Evolutionary conservation across 2,888 invertebrate genomes (phyloP), one percentile per base, ranked within the genome.

Genomic region (Phlogophora meticulosa): DNA sequence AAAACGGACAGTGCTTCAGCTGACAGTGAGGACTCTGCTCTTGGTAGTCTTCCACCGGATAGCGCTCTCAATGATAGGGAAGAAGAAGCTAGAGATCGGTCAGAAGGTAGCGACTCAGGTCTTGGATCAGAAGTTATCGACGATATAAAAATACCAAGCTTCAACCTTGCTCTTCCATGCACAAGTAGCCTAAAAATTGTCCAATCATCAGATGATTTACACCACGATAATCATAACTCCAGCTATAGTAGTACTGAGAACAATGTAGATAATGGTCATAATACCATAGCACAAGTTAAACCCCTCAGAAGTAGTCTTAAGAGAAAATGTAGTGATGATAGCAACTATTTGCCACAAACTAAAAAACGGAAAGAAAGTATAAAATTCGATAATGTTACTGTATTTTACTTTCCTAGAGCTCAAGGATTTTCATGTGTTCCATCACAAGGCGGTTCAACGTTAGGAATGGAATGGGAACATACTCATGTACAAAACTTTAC

Each of bases 381-480:
- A 74, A 97, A 97, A 78, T 99, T 99, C 91, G 98, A 98, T 83
- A 97, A 97, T 79, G 99, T 99, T 0, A 98, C 98, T 22, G 99
- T 99, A 11, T 99, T 97, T 93, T 99, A 99, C 94, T 99, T 99
- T 94, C 98, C 98, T 2, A 96, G 99, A 87, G 97, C 98, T 61
- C 98, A 98, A 95, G 98, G 98, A 22, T 98, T 98, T 92, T 97
- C 98, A 42, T 98, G 98, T 93, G 98, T 98, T 73, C 98, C 98
- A 55, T 98, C 98, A 13, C 97, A 98, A 93, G 98, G 98, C 63
- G 98, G 98, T 5, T 97, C 97, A n/a, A 99, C 99, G 3, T 96
- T 99, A 78, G 99, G 99, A 28, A 99, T 99, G 99, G 97, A 97
- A 75, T 96, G 97, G 76, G 96, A 96, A 75, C 97, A 97, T 91